phyloP scores from a whole-genome alignment of 2,797 vertebrate genomes.

The Sciaenops ocellatus region DNA sequence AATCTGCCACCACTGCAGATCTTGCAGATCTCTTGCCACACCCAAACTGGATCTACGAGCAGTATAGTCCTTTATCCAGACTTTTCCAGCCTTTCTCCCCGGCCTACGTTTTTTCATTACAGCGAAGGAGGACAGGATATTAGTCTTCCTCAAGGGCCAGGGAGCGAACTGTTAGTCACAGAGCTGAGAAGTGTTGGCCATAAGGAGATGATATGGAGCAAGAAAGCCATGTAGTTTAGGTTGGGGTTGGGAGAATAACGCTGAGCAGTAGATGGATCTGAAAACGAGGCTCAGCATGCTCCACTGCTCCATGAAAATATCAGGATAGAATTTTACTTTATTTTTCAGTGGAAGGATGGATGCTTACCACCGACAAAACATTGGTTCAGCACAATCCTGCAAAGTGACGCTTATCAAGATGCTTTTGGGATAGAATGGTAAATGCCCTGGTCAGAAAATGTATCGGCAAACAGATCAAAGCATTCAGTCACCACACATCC shows the following conservation, averaged over 20 bases:
- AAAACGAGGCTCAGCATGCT: constrained; percentile 25
- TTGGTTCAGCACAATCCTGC: constrained; percentile 8
- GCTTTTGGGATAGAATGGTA: neutral
- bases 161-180: constrained; percentile 67
- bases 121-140: constrained; percentile 76
- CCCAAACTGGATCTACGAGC: constrained; percentile 25
- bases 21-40: constrained; percentile 18
- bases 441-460: neutral
- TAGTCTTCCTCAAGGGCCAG: constrained; percentile 74
- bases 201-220: constrained; percentile 66
- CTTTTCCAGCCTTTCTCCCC: constrained; percentile 54
- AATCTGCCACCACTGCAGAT: constrained; percentile 2
- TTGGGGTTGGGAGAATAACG: constrained; percentile 39
- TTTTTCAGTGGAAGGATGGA: constrained; percentile 1
- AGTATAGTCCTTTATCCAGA: constrained; percentile 45
- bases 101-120: constrained; percentile 72
- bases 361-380: constrained; percentile 4
- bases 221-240: constrained; percentile 45
- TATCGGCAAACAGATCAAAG: constrained; percentile 9
- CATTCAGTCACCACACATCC: neutral
- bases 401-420: constrained; percentile 3
- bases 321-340: neutral
- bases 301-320: neutral
- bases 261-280: constrained; percentile 33
- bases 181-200: constrained; percentile 60